Evolutionary conservation across 2,888 invertebrate genomes (phyloP).

Genomic region (Lymantria dispar): DNA sequence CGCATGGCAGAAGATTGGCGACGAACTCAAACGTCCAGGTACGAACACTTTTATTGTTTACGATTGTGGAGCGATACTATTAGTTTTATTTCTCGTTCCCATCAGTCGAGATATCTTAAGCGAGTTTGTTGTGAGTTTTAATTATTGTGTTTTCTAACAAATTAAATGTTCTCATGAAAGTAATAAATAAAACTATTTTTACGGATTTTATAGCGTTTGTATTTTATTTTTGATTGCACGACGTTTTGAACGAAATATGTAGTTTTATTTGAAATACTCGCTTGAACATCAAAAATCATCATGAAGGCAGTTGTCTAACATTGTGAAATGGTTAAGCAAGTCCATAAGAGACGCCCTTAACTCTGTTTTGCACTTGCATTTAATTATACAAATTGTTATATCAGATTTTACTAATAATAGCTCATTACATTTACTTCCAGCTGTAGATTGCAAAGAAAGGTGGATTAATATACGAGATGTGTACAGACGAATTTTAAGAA

Average conservation of each 20-base stretch:
- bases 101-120: not conserved
- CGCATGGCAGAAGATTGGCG: conserved; percentile 74
- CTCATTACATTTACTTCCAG: conserved; percentile 40
- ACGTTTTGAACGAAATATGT: too few species aligned
- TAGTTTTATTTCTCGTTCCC: not conserved
- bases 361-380: not conserved
- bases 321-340: too few species aligned
- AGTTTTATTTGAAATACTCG: too few species aligned
- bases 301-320: too few species aligned
- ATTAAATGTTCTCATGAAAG: too few species aligned
- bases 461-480: conserved; percentile 77
- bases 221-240: too few species aligned
- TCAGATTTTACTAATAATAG: not conserved
- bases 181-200: too few species aligned
- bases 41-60: conserved; percentile 25
- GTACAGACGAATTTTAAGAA: conserved; percentile 60
- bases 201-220: too few species aligned
- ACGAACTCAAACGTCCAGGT: conserved; percentile 67
- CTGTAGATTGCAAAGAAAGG: conserved; percentile 67
- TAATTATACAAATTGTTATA: not conserved
- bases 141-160: too few species aligned
- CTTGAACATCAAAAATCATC: too few species aligned
- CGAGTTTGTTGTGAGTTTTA: conserved; percentile 7
- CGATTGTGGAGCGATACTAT: conserved; percentile 14
- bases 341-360: too few species aligned